Conservation (phyloP, 2,797 vertebrate genomes). For the Oreochromis grahami region DNA sequence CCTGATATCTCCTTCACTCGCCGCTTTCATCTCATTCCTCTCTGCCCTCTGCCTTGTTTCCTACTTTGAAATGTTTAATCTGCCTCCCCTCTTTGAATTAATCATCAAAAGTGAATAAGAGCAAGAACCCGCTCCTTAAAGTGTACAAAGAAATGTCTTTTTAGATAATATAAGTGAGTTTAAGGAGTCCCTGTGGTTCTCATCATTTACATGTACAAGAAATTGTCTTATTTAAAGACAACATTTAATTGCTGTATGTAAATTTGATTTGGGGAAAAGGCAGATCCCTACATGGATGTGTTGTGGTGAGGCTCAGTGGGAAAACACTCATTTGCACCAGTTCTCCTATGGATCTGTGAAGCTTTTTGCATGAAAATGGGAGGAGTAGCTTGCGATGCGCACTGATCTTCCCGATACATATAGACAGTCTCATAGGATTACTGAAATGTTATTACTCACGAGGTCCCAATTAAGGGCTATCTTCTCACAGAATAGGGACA, state of each 20-base stretch:
- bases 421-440: background rate
- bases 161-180: constrained; percentile 15
- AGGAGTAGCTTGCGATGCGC: background rate
- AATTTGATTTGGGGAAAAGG: background rate
- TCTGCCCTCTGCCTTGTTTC: constrained; percentile 24
- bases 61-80: constrained; percentile 55
- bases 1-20: constrained; percentile 25
- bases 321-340: constrained; percentile 31
- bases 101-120: constrained; percentile 45
- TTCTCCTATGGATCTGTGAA: constrained; percentile 21
- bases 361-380: constrained; percentile 30
- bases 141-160: constrained; percentile 21
- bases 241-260: constrained; percentile 1
- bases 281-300: background rate
- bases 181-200: background rate
- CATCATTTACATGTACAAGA: constrained; percentile 2
- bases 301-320: background rate
- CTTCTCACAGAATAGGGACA: background rate
- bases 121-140: background rate
- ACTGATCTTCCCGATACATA: background rate
- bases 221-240: background rate
- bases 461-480: constrained; percentile 17
- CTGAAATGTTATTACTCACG: background rate
- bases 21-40: constrained; percentile 44
- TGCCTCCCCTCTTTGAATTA: constrained; percentile 47